A percentile compares a stretch with the other conserved stretches of the same genome.
These are phyloP conservation scores for Momotus momota DNA, from an alignment of 2,797 vertebrate species.

Conservation along the genomic window DNA sequence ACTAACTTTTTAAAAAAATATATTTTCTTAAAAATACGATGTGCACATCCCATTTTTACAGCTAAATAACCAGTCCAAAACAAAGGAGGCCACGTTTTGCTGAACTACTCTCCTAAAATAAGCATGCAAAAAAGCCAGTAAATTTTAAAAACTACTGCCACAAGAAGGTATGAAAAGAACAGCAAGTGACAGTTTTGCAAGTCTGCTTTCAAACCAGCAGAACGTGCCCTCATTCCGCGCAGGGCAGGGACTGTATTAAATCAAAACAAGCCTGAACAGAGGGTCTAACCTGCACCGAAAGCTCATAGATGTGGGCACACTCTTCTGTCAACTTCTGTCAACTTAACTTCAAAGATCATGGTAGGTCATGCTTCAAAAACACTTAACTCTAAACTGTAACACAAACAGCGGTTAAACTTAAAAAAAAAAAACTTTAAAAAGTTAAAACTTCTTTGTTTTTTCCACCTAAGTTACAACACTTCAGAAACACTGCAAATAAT, in stretches of 20 bases:
- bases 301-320: neutral
- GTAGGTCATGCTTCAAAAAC: neutral
- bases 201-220: constrained; percentile 7
- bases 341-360: neutral
- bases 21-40: neutral
- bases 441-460: neutral
- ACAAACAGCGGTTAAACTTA: neutral
- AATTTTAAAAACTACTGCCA: constrained; percentile 17
- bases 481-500: neutral
- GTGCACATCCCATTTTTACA: neutral
- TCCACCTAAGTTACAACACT: neutral
- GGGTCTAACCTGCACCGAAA: neutral
- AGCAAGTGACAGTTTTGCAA: constrained; percentile 60
- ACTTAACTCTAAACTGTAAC: neutral
- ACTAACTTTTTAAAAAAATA: neutral
- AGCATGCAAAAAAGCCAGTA: constrained; percentile 16
- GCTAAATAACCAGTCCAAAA: neutral
- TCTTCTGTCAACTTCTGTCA: neutral
- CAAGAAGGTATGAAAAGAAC: constrained; percentile 36
- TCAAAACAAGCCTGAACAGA: neutral
- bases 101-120: constrained; percentile 30
- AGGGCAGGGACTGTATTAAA: neutral
- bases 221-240: constrained; percentile 33
- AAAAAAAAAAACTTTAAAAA: too few relatives aligned
- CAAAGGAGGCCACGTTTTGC: constrained; percentile 13